Conservation (phyloP, 1,140 invertebrate species). For the Ylistrum balloti region DNA sequence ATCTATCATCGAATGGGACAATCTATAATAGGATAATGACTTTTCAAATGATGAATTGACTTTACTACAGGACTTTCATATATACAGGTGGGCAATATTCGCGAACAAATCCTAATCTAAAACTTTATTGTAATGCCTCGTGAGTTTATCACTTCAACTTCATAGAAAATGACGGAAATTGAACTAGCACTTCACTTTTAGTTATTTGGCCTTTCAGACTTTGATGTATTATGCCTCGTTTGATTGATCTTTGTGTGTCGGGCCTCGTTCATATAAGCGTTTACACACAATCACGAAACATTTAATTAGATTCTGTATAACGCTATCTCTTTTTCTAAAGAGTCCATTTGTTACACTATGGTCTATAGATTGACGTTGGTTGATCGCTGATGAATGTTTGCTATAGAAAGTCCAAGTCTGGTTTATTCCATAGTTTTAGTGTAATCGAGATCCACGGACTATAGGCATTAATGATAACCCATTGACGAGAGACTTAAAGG, state of each 20-base stretch:
- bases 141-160: not conserved
- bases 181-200: not conserved
- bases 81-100: not conserved
- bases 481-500: not conserved
- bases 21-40: not conserved
- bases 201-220: not conserved
- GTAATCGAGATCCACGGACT: not conserved
- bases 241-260: not conserved
- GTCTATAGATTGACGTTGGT: not conserved
- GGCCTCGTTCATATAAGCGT: not conserved
- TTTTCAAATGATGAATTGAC: not conserved
- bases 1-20: not conserved
- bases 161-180: not conserved
- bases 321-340: slow-evolving; percentile 30
- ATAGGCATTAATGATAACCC: slow-evolving; percentile 27
- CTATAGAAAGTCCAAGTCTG: not conserved
- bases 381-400: not conserved
- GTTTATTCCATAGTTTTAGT: not conserved
- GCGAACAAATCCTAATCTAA: not conserved
- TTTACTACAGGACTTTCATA: not conserved
- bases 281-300: slow-evolving; percentile 13
- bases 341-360: slow-evolving; percentile 15
- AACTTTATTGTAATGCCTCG: not conserved
- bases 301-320: slow-evolving; percentile 36
- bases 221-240: not conserved